Evolutionary conservation across 1,140 invertebrate genomes (phyloP).

Genomic region (Meloidogyne hapla): DNA sequence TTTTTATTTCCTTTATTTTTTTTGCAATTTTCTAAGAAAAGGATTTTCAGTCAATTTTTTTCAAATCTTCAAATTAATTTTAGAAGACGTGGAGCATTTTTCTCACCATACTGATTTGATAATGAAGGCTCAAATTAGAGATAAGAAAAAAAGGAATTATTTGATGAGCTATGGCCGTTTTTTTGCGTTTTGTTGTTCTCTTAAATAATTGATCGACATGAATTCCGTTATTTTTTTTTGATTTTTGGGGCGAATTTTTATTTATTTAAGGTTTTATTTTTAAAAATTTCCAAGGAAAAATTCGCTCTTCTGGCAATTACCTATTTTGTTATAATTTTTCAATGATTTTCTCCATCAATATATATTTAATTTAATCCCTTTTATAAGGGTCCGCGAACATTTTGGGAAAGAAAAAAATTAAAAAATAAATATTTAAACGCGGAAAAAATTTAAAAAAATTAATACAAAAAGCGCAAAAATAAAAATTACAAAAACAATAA

Average conservation of each 20-base stretch:
- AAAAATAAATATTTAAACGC: neutral
- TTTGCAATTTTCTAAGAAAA: neutral
- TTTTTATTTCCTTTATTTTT: neutral
- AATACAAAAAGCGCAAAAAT: neutral
- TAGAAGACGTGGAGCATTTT: constrained; percentile 16
- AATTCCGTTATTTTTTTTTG: neutral
- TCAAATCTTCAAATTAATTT: constrained; percentile 4
- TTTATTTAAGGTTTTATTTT: neutral
- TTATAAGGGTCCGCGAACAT: neutral
- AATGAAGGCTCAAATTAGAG: neutral
- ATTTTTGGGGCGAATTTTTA: neutral
- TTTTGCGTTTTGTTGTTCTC: neutral
- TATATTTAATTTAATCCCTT: neutral
- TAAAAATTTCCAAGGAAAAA: neutral
- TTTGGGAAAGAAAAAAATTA: neutral
- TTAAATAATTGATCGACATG: neutral
- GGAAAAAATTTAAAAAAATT: neutral
- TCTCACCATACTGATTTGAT: constrained; percentile 9
- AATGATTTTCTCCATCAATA: neutral
- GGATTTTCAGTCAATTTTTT: neutral
- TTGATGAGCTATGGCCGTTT: neutral
- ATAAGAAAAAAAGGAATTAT: neutral
- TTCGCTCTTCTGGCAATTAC: neutral
- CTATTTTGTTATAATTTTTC: constrained; percentile 6
- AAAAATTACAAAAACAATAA: neutral